Conservation (phyloP, 1,140 invertebrate species). For the Pseudomyrmex concolor region DNA sequence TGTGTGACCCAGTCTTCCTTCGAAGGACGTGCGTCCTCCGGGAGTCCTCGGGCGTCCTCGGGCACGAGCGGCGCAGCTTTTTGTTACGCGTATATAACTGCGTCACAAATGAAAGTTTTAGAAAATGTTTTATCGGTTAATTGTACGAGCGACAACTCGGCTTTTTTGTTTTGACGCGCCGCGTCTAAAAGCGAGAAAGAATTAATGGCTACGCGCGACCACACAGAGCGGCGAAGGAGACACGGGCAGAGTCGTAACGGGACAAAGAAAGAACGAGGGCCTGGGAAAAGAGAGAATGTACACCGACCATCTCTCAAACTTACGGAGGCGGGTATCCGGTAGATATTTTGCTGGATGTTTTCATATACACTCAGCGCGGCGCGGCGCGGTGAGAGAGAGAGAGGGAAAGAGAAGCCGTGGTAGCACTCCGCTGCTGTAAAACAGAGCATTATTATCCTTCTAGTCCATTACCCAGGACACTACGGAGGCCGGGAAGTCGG, state of each 20-base stretch:
- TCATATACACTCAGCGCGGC: constrained; percentile 67
- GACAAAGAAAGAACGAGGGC: constrained; percentile 11
- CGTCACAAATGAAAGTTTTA: background rate
- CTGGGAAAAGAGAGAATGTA: constrained; percentile 20
- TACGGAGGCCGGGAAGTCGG: constrained; percentile 71
- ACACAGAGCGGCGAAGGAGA: background rate
- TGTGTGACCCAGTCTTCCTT: too few relatives aligned
- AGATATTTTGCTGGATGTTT: constrained; percentile 75
- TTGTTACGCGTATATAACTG: background rate
- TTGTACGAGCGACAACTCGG: background rate
- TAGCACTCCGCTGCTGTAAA: constrained; percentile 73
- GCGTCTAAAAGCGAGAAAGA: background rate
- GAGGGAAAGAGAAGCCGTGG: constrained; percentile 51
- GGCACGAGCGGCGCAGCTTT: too few relatives aligned
- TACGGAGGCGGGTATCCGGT: constrained; percentile 67
- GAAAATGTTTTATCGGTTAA: constrained; percentile 10
- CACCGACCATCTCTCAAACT: constrained; percentile 69
- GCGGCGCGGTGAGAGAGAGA: background rate
- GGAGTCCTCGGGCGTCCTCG: too few relatives aligned
- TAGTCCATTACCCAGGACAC: constrained; percentile 78
- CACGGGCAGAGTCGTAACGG: background rate
- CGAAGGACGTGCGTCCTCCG: too few relatives aligned
- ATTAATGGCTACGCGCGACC: constrained; percentile 1
- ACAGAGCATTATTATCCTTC: constrained; percentile 80
- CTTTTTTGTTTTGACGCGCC: background rate